Conservation (phyloP, 2,797 vertebrate genomes). For the Chelon labrosus region DNA sequence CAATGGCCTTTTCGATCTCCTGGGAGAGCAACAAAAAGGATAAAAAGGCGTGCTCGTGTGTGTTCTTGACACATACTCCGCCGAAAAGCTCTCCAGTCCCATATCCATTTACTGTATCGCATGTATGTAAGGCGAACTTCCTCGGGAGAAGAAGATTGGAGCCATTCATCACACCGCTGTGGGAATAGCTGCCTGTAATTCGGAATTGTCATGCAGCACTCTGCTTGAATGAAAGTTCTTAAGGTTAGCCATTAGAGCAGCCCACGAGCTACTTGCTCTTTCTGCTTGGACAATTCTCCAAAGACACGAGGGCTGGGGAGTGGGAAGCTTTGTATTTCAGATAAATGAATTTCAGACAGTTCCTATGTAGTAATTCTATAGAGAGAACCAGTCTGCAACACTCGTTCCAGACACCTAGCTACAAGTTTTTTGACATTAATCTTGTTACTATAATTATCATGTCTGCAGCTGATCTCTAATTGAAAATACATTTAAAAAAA, state of each 20-base stretch:
- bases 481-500: conserved; percentile 14
- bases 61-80: conserved; percentile 27
- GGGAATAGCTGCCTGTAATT: conserved; percentile 68
- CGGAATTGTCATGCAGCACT: conserved; percentile 54
- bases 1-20: conserved; percentile 5
- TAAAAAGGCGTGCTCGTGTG: not conserved
- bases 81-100: conserved; percentile 37
- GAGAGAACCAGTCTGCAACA: conserved; percentile 3
- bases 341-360: conserved; percentile 40
- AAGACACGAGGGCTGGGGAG: conserved; percentile 31
- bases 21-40: conserved; percentile 2
- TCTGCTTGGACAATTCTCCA: conserved; percentile 50
- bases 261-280: conserved; percentile 48
- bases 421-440: conserved; percentile 2
- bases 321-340: conserved; percentile 46
- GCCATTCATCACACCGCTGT: conserved; percentile 64
- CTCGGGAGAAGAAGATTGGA: conserved; percentile 49
- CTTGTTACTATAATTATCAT: conserved; percentile 13
- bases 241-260: conserved; percentile 59
- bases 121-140: conserved; percentile 54
- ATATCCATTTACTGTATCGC: conserved; percentile 47
- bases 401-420: not conserved
- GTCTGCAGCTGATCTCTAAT: conserved; percentile 4
- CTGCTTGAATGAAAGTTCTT: conserved; percentile 52
- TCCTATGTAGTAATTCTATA: conserved; percentile 13